Conservation (phyloP, 2,797 vertebrate genomes). For the Sebastes hubbsi region DNA sequence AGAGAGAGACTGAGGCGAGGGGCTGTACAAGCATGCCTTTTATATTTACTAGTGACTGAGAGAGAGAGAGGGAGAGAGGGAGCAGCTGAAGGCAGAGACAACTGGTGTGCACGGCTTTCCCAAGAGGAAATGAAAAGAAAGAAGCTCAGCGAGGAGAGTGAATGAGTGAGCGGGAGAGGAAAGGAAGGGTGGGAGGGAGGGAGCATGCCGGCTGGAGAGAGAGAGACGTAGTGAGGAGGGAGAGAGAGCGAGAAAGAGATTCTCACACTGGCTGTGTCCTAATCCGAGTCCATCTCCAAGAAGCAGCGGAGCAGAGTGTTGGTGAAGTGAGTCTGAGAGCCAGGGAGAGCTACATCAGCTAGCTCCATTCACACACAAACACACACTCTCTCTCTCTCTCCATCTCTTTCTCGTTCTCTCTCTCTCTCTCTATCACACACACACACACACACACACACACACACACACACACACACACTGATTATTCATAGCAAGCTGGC, state of each 20-base stretch:
- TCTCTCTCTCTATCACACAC: neutral
- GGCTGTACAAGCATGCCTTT: conserved; percentile 87
- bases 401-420: neutral
- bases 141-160: conserved; percentile 79
- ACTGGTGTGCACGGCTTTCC: conserved; percentile 83
- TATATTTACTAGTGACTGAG: conserved; percentile 86
- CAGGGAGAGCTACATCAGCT: conserved; percentile 67
- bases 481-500: conserved; percentile 77
- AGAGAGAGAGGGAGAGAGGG: conserved; percentile 46
- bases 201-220: conserved; percentile 67
- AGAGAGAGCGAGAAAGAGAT: conserved; percentile 67
- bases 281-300: conserved; percentile 80
- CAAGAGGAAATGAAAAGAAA: conserved; percentile 87
- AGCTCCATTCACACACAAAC: conserved; percentile 40
- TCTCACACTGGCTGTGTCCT: conserved; percentile 80
- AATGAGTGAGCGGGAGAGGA: conserved; percentile 76
- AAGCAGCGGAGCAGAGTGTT: conserved; percentile 78
- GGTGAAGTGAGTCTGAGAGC: conserved; percentile 79
- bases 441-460: neutral
- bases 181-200: conserved; percentile 68
- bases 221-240: conserved; percentile 32
- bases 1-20: conserved; percentile 78
- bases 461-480: neutral
- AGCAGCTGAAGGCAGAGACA: conserved; percentile 82
- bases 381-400: neutral